Base-by-base conservation (phyloP, 2,797 vertebrate genomes). In the Clarias fuscus region DNA sequence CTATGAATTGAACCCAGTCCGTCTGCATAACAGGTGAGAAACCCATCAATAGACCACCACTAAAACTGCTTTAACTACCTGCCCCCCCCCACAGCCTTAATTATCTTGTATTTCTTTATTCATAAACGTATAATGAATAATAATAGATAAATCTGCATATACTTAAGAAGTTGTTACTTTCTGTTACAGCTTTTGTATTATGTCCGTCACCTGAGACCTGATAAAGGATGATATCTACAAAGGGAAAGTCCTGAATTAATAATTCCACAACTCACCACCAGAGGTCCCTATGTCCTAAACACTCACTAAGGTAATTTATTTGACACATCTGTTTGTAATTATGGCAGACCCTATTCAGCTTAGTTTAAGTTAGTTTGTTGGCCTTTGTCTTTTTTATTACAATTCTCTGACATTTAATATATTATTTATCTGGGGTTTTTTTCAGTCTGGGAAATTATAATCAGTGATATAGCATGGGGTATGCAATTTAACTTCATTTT, bases 251-350 rank as follows among this genome's bases (percentile, higher is more conserved):
- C 15, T 40, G 15, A 24, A 24, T 62, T 2, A 22, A 33, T 33
- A 3, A 65, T 43, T 43, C 78, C 37, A 0, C 7, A 81, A 20
- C n/a, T 67, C 40, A 53, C 79, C 62, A 82, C 40, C n/a, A 82
- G 79, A 53, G 79, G 79, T 53, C 79, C 0, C 79, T 81, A 24
- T 67, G 24, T 65, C 62, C 62, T n/a, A 4, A 62, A 40, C 33
- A 7, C 5, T 56, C 59, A 43, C 61, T 11, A 10, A 0, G 30
- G 4, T 53, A 20, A 67, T 10, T 27, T 53, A 67, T 53, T 67
- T 53, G 7, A 48, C 62, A 30, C 62, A 67, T 82, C 79, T 82
- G 79, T 30, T 67, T 30, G 79, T 53, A 67, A 82, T 82, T 82
- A 53, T 67, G 40, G 18, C 79, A 82, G n/a, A 17, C 62, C 62